Percentiles rank a stretch among this genome's conserved stretches.
phyloP scores from a whole-genome alignment of 2,888 invertebrate genomes.

The Cerceris rybyensis region DNA sequence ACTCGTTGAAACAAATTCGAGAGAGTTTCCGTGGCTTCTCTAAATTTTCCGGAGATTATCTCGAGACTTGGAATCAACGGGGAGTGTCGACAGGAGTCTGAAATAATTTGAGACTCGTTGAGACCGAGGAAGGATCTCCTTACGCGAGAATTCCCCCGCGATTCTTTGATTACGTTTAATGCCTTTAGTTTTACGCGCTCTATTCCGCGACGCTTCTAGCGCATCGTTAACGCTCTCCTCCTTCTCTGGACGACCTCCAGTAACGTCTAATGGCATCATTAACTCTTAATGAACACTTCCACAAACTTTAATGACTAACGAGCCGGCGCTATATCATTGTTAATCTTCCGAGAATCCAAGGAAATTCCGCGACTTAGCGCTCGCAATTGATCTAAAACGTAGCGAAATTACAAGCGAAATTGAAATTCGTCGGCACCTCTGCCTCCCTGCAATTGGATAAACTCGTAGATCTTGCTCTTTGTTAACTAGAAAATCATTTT shows the following conservation, averaged over 20 bases:
- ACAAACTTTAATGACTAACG: slow-evolving; percentile 59
- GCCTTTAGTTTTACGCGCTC: slow-evolving; percentile 13
- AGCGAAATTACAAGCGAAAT: slow-evolving; percentile 14
- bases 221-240: slow-evolving; percentile 45
- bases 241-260: slow-evolving; percentile 17
- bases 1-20: no score
- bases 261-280: slow-evolving; percentile 62
- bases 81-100: no score
- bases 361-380: neutral
- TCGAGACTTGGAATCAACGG: no score
- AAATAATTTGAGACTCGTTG: neutral
- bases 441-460: slow-evolving; percentile 5
- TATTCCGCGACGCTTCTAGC: slow-evolving; percentile 25
- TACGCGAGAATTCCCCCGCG: slow-evolving; percentile 16
- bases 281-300: slow-evolving; percentile 62
- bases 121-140: neutral
- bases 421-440: slow-evolving; percentile 31
- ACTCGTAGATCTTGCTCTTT: no score
- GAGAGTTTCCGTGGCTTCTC: no score
- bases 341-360: slow-evolving; percentile 33
- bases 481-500: no score
- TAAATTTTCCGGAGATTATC: no score
- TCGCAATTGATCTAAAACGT: neutral
- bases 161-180: slow-evolving; percentile 52
- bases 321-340: slow-evolving; percentile 42